Evolutionary conservation across 1,140 invertebrate species (phyloP).

Genomic region (Aphelenchoides besseyi): DNA sequence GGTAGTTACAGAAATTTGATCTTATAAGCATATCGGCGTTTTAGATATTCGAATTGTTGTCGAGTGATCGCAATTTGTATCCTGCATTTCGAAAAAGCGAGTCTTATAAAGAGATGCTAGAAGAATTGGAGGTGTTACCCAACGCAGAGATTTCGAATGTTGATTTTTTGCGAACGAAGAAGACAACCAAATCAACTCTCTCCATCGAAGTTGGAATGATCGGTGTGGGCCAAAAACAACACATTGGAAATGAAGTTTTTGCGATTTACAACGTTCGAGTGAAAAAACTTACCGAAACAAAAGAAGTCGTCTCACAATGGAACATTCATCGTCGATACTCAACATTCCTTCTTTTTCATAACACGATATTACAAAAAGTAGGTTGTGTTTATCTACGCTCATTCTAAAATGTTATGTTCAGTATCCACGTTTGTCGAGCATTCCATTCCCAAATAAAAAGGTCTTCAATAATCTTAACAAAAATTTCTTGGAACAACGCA

Average conservation of each 20-base stretch:
- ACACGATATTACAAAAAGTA: constrained; percentile 68
- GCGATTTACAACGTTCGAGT: constrained; percentile 85
- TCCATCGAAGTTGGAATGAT: constrained; percentile 50
- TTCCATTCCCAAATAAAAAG: constrained; percentile 85
- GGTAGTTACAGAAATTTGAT: constrained; percentile 48
- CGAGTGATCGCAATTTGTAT: constrained; percentile 71
- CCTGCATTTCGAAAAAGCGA: constrained; percentile 72
- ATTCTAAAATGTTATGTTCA: constrained; percentile 63
- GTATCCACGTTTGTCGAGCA: constrained; percentile 75
- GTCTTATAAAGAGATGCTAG: constrained; percentile 73
- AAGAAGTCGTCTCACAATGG: constrained; percentile 69
- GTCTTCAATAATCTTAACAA: constrained; percentile 87
- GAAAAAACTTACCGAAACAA: constrained; percentile 65
- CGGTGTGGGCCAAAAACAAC: constrained; percentile 66
- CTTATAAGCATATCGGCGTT: not conserved
- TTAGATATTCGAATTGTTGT: constrained; percentile 58
- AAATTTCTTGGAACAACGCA: constrained; percentile 79
- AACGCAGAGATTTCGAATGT: not conserved
- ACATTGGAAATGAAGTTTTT: constrained; percentile 75
- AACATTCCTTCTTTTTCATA: constrained; percentile 83
- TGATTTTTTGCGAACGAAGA: not conserved
- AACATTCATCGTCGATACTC: constrained; percentile 73
- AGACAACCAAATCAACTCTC: not conserved
- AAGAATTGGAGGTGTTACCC: constrained; percentile 71
- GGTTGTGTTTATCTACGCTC: constrained; percentile 63